Evolutionary conservation across 2,797 vertebrate species (phyloP), one percentile per base, ranked within the genome.

Genomic region (Coendou prehensilis): DNA sequence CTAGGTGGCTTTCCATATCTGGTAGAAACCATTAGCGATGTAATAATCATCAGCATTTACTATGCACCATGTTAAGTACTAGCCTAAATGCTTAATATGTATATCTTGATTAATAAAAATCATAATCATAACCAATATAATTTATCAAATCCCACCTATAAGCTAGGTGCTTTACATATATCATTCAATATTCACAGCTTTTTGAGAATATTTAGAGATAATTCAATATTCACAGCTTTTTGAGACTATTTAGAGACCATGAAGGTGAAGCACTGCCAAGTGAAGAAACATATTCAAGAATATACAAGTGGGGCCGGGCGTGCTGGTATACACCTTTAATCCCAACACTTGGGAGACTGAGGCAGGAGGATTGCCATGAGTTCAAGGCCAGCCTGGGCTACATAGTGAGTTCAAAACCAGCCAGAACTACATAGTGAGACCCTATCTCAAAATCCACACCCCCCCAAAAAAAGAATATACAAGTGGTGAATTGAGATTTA

Each of bases 121-220:
- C 63, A 79, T 75, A 83, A 71, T 81, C 20, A 81, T 50, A 87
- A 56, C 33, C 41, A 85, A 9, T 78, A 73, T 18, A 52, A 89
- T 84, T 84, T 92, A 52, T 79, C 41, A 91, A 88, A 30, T 45
- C 33, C 41, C 26, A 83, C 75, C 37, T 75, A 47, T 64, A 69
- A 87, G 9, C 14, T 64, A 71, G 50, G 26, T 92, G 37, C 30
- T 84, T 91, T 63, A 64, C 0, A 73, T 69, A 95, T 7, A n/a
- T 87, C 75, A 80, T 75, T 95, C 22, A 73, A 45, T 93, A 47
- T 79, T 79, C 30, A 92, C 10, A 33, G 78, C 30, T 52, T 84
- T 87, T 56, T 94, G 64, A 81, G 61, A 92, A 80, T 50, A 64
- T 69, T 95, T 95, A 89, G 75, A 91, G 15, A 82, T 41, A 41